These are phyloP conservation scores for Diarsia dahlii DNA, from an alignment of 2,888 invertebrate genomes.

Conservation along the genomic window DNA sequence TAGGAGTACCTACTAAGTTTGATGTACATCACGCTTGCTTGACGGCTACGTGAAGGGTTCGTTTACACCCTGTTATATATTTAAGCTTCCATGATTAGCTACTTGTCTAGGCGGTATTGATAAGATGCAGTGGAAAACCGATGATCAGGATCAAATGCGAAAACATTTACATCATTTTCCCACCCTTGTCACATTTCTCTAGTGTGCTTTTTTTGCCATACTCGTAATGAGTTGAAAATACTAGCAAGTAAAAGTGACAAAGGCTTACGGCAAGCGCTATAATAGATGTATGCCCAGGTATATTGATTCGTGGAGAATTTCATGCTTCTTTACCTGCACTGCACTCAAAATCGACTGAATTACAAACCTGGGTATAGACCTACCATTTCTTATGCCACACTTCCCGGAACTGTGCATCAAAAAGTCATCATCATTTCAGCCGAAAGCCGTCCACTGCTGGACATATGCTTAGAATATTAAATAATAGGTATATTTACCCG, in stretches of 20 bases:
- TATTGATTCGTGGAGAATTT: not conserved
- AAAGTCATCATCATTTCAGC: too few species aligned
- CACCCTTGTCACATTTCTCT: not conserved
- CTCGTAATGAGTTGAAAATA: not conserved
- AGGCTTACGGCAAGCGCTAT: not conserved
- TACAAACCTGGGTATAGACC: not conserved
- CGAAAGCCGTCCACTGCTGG: too few species aligned
- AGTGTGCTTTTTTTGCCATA: not conserved
- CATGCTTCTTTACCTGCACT: not conserved
- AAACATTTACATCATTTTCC: too few species aligned
- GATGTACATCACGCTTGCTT: too few species aligned
- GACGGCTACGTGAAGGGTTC: too few species aligned
- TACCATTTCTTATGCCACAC: not conserved
- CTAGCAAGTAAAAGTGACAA: not conserved
- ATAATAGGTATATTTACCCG: constrained; percentile 75
- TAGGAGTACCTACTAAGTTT: too few species aligned
- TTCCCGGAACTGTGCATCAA: not conserved
- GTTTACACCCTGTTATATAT: too few species aligned
- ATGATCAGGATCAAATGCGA: not conserved
- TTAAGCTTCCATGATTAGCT: too few species aligned
- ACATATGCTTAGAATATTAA: too few species aligned
- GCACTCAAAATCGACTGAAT: not conserved
- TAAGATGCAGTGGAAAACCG: not conserved
- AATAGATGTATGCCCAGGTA: not conserved
- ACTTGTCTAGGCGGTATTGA: too few species aligned